Percentiles rank a stretch among this genome's conserved stretches.
These are phyloP conservation scores for Hiodon tergisus DNA, from an alignment of 2,113 vertebrate species.

Conservation along the genomic window DNA sequence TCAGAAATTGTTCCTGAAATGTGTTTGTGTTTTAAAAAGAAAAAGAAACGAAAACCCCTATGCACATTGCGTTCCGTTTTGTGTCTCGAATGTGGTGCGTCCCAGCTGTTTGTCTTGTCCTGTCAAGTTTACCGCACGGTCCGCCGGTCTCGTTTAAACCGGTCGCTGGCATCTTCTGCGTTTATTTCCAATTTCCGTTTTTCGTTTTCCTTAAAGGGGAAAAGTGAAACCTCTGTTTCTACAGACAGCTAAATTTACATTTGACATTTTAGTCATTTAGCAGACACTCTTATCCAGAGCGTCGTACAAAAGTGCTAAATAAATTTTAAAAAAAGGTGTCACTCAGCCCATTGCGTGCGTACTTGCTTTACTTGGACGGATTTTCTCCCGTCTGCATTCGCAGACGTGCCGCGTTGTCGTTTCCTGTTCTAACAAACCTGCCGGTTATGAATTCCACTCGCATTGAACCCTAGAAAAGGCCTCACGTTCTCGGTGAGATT, in stretches of 20 bases:
- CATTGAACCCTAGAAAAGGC: too few relatives aligned
- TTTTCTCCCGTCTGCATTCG: neutral
- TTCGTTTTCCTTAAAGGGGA: too few relatives aligned
- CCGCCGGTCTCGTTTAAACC: constrained; percentile 5
- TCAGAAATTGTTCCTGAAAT: constrained; percentile 17
- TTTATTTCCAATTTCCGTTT: too few relatives aligned
- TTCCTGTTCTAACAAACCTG: neutral
- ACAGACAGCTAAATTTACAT: too few relatives aligned
- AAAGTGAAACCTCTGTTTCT: too few relatives aligned
- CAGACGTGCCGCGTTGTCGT: neutral
- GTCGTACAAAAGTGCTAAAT: too few relatives aligned
- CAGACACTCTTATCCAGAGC: too few relatives aligned
- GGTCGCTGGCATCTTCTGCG: constrained; percentile 1
- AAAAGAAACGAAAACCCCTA: neutral
- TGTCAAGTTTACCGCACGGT: constrained; percentile 1
- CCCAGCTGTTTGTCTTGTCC: constrained; percentile 36
- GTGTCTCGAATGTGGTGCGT: constrained; percentile 19
- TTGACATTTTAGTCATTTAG: too few relatives aligned
- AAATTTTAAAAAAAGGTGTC: too few relatives aligned
- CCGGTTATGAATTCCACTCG: too few relatives aligned
- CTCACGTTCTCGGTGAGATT: neutral
- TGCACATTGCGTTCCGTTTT: constrained; percentile 16
- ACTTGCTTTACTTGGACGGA: constrained; percentile 57
- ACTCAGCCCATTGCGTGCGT: constrained; percentile 48
- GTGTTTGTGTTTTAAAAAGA: neutral